Conservation (phyloP, 2,113 vertebrate genomes). For the Leucosticte australis region DNA sequence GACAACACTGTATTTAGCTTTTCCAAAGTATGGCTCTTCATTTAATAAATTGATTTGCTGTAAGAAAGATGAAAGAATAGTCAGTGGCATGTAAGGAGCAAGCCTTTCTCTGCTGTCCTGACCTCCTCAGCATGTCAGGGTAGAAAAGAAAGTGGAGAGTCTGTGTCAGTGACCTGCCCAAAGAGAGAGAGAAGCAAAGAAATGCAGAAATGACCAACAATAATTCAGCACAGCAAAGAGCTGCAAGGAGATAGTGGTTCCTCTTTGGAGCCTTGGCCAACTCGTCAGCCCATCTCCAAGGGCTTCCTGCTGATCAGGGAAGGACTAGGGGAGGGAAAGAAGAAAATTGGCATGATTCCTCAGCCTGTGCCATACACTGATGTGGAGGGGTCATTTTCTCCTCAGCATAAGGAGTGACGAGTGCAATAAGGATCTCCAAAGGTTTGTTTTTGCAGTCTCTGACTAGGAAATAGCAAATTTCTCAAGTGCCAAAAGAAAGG, state of each 20-base stretch:
- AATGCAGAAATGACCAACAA: neutral
- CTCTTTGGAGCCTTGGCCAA: neutral
- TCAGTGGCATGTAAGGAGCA: neutral
- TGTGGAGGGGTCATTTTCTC: neutral
- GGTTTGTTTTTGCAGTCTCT: neutral
- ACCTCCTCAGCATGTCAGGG: neutral
- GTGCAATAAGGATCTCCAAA: neutral
- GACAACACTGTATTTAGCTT: neutral
- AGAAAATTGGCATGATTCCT: neutral
- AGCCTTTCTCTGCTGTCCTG: neutral
- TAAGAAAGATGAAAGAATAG: neutral
- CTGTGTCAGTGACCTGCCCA: neutral
- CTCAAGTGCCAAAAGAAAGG: neutral
- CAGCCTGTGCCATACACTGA: neutral
- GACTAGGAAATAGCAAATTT: neutral
- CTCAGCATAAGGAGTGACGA: neutral
- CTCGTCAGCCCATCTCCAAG: neutral
- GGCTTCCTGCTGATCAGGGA: neutral
- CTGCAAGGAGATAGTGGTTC: neutral
- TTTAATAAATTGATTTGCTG: neutral
- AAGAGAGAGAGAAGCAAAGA: neutral
- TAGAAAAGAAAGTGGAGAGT: neutral
- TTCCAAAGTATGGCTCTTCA: neutral
- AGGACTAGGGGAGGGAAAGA: neutral
- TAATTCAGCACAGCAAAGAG: neutral